Evolutionary conservation across 1,140 invertebrate genomes (phyloP).

Genomic region (Mycetomoellerius zeteki): DNA sequence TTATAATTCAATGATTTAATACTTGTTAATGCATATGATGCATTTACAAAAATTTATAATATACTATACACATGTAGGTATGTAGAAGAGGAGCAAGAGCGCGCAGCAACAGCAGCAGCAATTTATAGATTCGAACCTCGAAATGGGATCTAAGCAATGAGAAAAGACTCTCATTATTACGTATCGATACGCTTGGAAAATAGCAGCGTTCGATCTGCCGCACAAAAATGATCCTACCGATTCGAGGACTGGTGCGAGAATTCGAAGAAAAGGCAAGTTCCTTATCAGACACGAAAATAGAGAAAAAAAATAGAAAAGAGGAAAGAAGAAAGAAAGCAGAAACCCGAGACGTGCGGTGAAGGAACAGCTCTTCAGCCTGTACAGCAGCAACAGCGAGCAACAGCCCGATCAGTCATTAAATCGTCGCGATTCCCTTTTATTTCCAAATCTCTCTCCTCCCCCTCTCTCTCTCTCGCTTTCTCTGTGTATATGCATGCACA

Average conservation of each 20-base stretch:
- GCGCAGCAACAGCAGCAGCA: background rate
- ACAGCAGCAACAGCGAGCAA: slow-evolving; percentile 78
- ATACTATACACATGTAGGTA: too few species aligned
- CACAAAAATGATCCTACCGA: slow-evolving; percentile 64
- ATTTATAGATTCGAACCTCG: background rate
- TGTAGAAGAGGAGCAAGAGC: too few species aligned
- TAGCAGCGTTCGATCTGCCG: slow-evolving; percentile 75
- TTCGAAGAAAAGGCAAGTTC: slow-evolving; percentile 68
- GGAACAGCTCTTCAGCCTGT: slow-evolving; percentile 44
- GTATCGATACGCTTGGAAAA: slow-evolving; percentile 83
- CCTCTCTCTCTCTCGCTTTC: background rate
- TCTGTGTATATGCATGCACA: too few species aligned
- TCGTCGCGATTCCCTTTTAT: slow-evolving; percentile 83
- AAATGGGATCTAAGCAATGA: slow-evolving; percentile 59
- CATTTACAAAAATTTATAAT: background rate
- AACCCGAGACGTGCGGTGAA: slow-evolving; percentile 18
- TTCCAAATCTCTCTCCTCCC: slow-evolving; percentile 46
- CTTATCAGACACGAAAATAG: slow-evolving; percentile 41
- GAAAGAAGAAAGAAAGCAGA: slow-evolving; percentile 4
- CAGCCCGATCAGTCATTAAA: slow-evolving; percentile 84
- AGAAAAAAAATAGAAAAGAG: background rate
- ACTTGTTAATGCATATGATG: background rate
- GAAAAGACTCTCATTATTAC: slow-evolving; percentile 84
- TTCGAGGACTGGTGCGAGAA: slow-evolving; percentile 17
- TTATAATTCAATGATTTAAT: background rate